phyloP scores from a whole-genome alignment of 2,888 invertebrate species.

The Taenaris catops region DNA sequence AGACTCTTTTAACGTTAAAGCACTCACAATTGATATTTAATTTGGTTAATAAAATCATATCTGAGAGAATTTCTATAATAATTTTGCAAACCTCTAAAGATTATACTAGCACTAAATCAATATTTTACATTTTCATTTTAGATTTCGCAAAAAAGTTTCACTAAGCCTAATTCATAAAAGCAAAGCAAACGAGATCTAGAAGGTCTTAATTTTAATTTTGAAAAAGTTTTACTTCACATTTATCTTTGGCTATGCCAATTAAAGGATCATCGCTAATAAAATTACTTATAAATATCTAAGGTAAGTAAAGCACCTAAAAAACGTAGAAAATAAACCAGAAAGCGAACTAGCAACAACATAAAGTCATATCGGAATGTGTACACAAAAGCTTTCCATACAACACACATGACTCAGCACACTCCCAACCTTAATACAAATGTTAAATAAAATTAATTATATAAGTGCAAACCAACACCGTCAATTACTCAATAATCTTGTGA shows the following conservation, averaged over 20 bases:
- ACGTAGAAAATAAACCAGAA: constrained; percentile 41
- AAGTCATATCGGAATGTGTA: too few relatives aligned
- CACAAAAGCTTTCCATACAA: constrained; percentile 23
- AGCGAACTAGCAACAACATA: constrained; percentile 39
- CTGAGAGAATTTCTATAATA: constrained; percentile 49
- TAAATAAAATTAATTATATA: constrained; percentile 63
- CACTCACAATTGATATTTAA: constrained; percentile 60
- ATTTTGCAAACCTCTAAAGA: constrained; percentile 67
- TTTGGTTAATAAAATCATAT: constrained; percentile 61
- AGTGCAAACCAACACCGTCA: constrained; percentile 57
- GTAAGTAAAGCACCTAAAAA: constrained; percentile 70
- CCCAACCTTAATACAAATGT: constrained; percentile 54
- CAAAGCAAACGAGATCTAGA: constrained; percentile 33
- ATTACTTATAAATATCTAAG: constrained; percentile 43
- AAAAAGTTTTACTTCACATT: constrained; percentile 67
- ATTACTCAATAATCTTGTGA: constrained; percentile 68
- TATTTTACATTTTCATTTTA: constrained; percentile 17
- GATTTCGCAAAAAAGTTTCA: constrained; percentile 28
- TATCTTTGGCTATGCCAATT: constrained; percentile 77
- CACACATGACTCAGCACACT: constrained; percentile 52
- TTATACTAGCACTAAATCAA: constrained; percentile 64
- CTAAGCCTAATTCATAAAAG: constrained; percentile 26
- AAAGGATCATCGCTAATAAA: constrained; percentile 48
- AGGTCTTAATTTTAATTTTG: constrained; percentile 26
- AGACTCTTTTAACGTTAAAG: constrained; percentile 68